A percentile compares a stretch with the other conserved stretches of the same genome.
phyloP scores from a whole-genome alignment of 2,113 vertebrate species.

The Syngnathoides biaculeatus region DNA sequence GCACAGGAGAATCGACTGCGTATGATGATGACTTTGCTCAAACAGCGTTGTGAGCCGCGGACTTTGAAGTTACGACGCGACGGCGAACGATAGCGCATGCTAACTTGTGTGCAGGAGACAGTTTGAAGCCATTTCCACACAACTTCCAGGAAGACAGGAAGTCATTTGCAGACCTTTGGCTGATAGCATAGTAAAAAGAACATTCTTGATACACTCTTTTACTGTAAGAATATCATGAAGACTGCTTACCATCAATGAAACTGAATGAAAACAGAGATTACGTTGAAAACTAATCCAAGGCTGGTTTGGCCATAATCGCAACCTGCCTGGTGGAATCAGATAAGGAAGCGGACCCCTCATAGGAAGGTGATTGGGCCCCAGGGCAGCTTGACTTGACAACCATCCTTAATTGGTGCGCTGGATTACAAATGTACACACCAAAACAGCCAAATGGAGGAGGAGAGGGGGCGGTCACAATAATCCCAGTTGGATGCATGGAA shows the following conservation, averaged over 20 bases:
- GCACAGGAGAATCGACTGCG: too few relatives aligned
- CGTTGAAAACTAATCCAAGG: slow-evolving; percentile 60
- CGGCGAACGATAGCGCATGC: too few relatives aligned
- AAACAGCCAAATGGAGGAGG: slow-evolving; percentile 26
- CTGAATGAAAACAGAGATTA: slow-evolving; percentile 51
- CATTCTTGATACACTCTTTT: slow-evolving; percentile 34
- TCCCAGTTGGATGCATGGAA: slow-evolving; percentile 47
- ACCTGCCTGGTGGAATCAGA: slow-evolving; percentile 66
- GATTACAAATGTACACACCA: slow-evolving; percentile 44
- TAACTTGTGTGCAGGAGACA: too few relatives aligned
- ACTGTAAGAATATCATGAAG: slow-evolving; percentile 49
- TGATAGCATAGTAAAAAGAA: too few relatives aligned
- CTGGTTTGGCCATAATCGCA: slow-evolving; percentile 58
- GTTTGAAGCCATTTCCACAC: too few relatives aligned
- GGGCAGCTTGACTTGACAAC: slow-evolving; percentile 46
- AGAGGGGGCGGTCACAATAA: slow-evolving; percentile 33
- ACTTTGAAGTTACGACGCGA: too few relatives aligned
- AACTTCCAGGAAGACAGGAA: too few relatives aligned
- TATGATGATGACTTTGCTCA: too few relatives aligned
- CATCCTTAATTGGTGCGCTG: slow-evolving; percentile 42
- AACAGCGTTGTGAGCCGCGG: too few relatives aligned
- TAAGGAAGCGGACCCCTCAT: slow-evolving; percentile 51
- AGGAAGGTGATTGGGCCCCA: slow-evolving; percentile 51
- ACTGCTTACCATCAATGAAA: slow-evolving; percentile 62
- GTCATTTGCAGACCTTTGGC: too few relatives aligned